Conservation (phyloP, 2,113 vertebrate species). For the Phyllostomus discolor region DNA sequence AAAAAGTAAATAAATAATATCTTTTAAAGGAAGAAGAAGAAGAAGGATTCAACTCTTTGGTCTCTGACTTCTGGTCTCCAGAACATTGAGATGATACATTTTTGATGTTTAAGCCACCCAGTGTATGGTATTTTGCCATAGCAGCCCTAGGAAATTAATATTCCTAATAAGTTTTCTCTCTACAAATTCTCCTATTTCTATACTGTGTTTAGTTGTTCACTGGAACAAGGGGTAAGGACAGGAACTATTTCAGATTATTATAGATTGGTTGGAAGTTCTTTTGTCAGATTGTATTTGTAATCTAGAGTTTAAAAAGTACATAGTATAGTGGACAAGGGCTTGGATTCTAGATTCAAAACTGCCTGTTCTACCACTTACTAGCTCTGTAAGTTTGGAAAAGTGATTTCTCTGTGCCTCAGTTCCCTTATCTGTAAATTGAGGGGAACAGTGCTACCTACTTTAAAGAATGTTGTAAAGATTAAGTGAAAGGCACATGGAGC, state of each 20-base stretch:
- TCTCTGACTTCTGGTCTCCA: neutral
- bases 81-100: neutral
- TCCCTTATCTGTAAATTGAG: neutral
- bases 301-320: neutral
- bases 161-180: neutral
- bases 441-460: neutral
- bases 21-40: too few species aligned
- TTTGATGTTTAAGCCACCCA: neutral
- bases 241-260: neutral
- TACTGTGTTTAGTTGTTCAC: neutral
- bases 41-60: neutral
- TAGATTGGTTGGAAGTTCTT: neutral
- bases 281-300: neutral
- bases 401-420: neutral
- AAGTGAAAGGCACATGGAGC: neutral
- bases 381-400: neutral
- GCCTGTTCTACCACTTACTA: neutral
- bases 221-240: neutral
- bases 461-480: neutral
- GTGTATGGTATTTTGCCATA: neutral
- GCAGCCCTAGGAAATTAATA: neutral
- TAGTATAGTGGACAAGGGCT: neutral
- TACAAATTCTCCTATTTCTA: neutral
- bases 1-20: too few species aligned
- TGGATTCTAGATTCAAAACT: neutral